These are phyloP conservation scores for Zaprionus davidi DNA, from an alignment of 1,140 invertebrate species.

Conservation along the genomic window DNA sequence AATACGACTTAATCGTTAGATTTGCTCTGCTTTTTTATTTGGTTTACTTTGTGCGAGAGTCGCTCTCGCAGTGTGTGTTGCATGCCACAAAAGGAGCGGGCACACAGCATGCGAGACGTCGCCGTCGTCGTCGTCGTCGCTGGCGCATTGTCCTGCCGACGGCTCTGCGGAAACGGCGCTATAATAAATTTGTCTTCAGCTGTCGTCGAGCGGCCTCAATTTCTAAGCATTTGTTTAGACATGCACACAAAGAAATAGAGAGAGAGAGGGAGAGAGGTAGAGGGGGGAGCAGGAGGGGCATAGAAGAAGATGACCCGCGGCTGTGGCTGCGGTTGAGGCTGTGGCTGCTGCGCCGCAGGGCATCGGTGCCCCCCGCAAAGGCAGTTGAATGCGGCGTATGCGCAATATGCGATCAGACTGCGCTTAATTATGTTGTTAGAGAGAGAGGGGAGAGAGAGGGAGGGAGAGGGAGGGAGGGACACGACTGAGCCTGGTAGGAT, in stretches of 20 bases:
- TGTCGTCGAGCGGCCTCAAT: constrained; percentile 68
- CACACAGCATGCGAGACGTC: neutral
- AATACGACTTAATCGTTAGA: constrained; percentile 55
- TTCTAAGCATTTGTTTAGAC: constrained; percentile 76
- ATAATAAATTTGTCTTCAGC: constrained; percentile 77
- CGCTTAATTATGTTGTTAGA: constrained; percentile 67
- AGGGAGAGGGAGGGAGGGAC: neutral
- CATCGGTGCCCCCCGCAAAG: constrained; percentile 11
- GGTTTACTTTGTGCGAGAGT: neutral
- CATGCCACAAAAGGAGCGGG: constrained; percentile 27
- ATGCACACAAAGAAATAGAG: constrained; percentile 40
- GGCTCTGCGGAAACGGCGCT: constrained; percentile 44
- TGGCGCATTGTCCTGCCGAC: constrained; percentile 60
- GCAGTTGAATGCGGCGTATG: constrained; percentile 44
- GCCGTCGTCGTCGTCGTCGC: neutral
- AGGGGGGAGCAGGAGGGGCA: neutral
- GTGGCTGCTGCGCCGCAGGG: constrained; percentile 22
- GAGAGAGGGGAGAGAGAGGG: neutral
- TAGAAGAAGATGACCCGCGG: constrained; percentile 1
- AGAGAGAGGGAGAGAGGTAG: neutral
- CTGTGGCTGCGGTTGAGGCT: neutral
- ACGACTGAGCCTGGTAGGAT: constrained; percentile 11
- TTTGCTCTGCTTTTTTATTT: constrained; percentile 43
- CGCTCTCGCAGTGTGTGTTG: constrained; percentile 4
- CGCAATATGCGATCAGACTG: constrained; percentile 31